Percentiles rank a stretch among this genome's conserved stretches.
These are phyloP conservation scores for Masnerella sp. DNA, from an alignment of 2,888 invertebrate genomes.

Conservation along the genomic window DNA sequence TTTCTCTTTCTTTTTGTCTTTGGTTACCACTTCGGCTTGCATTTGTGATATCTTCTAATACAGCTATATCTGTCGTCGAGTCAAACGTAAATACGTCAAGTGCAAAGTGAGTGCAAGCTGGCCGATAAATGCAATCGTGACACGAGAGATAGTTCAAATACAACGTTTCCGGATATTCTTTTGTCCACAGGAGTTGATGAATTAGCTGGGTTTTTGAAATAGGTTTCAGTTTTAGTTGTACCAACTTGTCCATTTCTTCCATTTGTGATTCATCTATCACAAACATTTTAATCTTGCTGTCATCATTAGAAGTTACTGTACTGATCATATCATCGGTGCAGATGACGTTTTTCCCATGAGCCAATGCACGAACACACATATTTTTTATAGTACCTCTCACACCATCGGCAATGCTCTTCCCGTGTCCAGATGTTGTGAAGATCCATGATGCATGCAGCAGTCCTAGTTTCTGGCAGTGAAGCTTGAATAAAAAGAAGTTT, in stretches of 20 bases:
- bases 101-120: slow-evolving; percentile 20
- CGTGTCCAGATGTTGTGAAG: slow-evolving; percentile 38
- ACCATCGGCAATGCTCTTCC: slow-evolving; percentile 39
- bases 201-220: slow-evolving; percentile 13
- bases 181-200: slow-evolving; percentile 19
- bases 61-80: neutral
- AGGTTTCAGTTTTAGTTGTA: slow-evolving; percentile 12
- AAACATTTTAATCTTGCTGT: slow-evolving; percentile 17
- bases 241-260: neutral
- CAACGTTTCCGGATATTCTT: slow-evolving; percentile 7
- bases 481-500: slow-evolving; percentile 10
- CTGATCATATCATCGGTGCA: slow-evolving; percentile 23
- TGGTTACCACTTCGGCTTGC: neutral
- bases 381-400: slow-evolving; percentile 12
- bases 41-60: neutral
- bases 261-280: slow-evolving; percentile 2
- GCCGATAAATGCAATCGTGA: slow-evolving; percentile 7
- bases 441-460: slow-evolving; percentile 30
- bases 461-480: slow-evolving; percentile 10
- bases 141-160: slow-evolving; percentile 24
- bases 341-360: neutral
- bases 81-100: slow-evolving; percentile 26
- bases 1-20: neutral
- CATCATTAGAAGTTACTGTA: neutral
- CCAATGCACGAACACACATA: slow-evolving; percentile 10